Evolutionary conservation across 2,888 invertebrate species (phyloP).

Genomic region (Papilio protenor): DNA sequence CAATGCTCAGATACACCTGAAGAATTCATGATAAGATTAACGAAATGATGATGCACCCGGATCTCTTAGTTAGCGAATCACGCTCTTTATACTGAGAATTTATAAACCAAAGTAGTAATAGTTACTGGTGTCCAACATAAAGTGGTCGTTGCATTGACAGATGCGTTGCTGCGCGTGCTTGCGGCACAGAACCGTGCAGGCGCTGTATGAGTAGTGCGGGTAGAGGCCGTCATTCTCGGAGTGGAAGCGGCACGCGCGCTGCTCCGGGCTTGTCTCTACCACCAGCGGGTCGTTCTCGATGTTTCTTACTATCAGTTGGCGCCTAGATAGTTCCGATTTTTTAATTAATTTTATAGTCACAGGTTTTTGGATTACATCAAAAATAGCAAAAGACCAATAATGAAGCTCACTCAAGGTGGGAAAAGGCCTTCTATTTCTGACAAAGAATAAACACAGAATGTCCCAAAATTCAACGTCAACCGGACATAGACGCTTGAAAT

Average conservation of each 20-base stretch:
- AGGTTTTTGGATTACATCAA: too few species aligned
- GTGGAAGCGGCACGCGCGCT: slow-evolving; percentile 88
- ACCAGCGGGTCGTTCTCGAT: slow-evolving; percentile 89
- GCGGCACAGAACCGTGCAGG: slow-evolving; percentile 89
- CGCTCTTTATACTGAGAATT: too few species aligned
- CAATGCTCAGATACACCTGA: slow-evolving; percentile 82
- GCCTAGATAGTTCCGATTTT: slow-evolving; percentile 61
- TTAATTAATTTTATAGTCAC: background rate
- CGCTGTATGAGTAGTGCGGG: slow-evolving; percentile 88
- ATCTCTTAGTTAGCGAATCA: background rate
- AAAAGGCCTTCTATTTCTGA: too few species aligned
- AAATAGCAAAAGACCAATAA: background rate
- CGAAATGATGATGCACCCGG: background rate
- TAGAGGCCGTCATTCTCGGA: slow-evolving; percentile 87
- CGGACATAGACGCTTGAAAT: background rate
- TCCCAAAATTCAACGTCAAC: background rate
- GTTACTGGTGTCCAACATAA: slow-evolving; percentile 86
- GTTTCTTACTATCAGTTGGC: slow-evolving; percentile 82
- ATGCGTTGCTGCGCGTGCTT: slow-evolving; percentile 85
- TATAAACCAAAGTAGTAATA: background rate
- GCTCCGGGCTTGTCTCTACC: slow-evolving; percentile 84
- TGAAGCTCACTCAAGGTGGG: background rate
- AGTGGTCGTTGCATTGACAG: slow-evolving; percentile 88
- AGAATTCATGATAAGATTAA: slow-evolving; percentile 42
- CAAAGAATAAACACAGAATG: background rate